Conservation (phyloP, 2,797 vertebrate genomes). For the Chaetodon trifasciatus region DNA sequence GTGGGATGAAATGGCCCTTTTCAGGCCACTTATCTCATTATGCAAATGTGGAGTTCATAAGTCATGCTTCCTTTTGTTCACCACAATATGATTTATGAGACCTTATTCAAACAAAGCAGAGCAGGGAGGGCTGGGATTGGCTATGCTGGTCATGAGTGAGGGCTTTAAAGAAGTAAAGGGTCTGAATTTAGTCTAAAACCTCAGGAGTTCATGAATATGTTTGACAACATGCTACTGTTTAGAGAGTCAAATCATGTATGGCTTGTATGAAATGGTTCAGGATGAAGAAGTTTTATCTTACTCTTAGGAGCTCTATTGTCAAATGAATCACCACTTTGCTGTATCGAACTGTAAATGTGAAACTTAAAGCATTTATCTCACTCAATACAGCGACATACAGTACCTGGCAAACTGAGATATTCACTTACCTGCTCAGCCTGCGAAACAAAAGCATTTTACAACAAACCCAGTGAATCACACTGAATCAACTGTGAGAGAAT, state of each 20-base stretch:
- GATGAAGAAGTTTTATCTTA: constrained; percentile 35
- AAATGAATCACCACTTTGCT: constrained; percentile 16
- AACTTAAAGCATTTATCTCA: constrained; percentile 32
- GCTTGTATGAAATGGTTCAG: constrained; percentile 30
- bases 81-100: constrained; percentile 74
- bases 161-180: constrained; percentile 19
- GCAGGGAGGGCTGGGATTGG: constrained; percentile 29
- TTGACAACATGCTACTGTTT: constrained; percentile 16
- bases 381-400: constrained; percentile 23
- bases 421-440: constrained; percentile 84
- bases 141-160: constrained; percentile 12
- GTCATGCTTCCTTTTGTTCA: constrained; percentile 75
- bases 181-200: constrained; percentile 33
- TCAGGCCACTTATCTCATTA: constrained; percentile 80
- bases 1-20: constrained; percentile 52
- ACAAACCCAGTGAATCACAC: constrained; percentile 43
- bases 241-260: constrained; percentile 7
- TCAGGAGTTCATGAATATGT: constrained; percentile 17
- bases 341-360: constrained; percentile 19
- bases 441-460: constrained; percentile 67
- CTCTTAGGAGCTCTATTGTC: neutral
- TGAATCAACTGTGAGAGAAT: constrained; percentile 31
- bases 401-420: constrained; percentile 46
- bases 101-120: constrained; percentile 58
- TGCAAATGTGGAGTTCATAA: constrained; percentile 80